These are phyloP conservation scores for Ctenicera cuprea DNA, from an alignment of 2,888 invertebrate species.

Conservation along the genomic window DNA sequence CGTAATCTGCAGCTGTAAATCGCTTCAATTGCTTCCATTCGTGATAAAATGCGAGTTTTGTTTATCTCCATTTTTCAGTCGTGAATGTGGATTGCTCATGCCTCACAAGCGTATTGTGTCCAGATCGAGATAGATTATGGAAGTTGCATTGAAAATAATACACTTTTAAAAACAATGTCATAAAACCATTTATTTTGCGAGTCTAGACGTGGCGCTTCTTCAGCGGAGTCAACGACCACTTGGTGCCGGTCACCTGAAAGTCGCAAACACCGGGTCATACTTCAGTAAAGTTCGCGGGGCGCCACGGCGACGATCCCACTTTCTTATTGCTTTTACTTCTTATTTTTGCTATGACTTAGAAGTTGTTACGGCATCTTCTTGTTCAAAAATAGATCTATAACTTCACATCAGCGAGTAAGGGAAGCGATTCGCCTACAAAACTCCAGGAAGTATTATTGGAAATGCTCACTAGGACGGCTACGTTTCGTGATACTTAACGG, in stretches of 20 bases:
- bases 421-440: slow-evolving; percentile 25
- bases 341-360: slow-evolving; percentile 38
- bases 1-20: slow-evolving; percentile 20
- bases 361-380: slow-evolving; percentile 36
- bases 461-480: slow-evolving; percentile 11
- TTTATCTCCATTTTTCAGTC: slow-evolving; percentile 31
- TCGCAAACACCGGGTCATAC: slow-evolving; percentile 61
- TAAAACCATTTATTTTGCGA: slow-evolving; percentile 61
- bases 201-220: slow-evolving; percentile 63
- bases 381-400: slow-evolving; percentile 50
- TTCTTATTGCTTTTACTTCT: slow-evolving; percentile 48
- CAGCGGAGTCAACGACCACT: slow-evolving; percentile 63
- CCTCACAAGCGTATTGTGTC: slow-evolving; percentile 32
- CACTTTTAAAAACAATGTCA: slow-evolving; percentile 60
- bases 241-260: slow-evolving; percentile 64
- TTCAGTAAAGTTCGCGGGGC: slow-evolving; percentile 54
- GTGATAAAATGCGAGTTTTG: slow-evolving; percentile 24
- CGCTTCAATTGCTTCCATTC: slow-evolving; percentile 18
- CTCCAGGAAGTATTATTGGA: slow-evolving; percentile 36
- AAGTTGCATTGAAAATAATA: slow-evolving; percentile 51
- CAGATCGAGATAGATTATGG: slow-evolving; percentile 42
- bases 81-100: slow-evolving; percentile 28
- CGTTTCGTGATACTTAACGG: slow-evolving; percentile 23
- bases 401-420: slow-evolving; percentile 37
- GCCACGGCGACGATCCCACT: slow-evolving; percentile 51